phyloP scores from a whole-genome alignment of 2,888 invertebrate species.

The Caenorhabditis becei region DNA sequence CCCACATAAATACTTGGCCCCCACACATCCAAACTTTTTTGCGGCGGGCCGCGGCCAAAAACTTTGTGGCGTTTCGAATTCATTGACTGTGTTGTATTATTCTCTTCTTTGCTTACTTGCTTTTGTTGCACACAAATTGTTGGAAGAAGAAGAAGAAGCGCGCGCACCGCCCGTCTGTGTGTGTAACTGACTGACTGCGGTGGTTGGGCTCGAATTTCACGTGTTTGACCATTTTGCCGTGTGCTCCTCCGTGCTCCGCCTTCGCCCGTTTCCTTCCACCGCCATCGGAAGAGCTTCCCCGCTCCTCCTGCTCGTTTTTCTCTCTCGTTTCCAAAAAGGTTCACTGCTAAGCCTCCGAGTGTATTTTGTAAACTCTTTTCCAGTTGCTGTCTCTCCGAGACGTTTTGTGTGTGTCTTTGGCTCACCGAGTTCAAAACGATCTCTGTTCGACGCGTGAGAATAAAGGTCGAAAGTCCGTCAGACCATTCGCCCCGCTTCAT shows the following conservation, averaged over 20 bases:
- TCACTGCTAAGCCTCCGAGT: constrained; percentile 15
- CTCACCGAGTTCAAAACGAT: constrained; percentile 8
- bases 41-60: too few species aligned
- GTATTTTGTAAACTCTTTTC: constrained; percentile 12
- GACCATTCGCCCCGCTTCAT: not conserved
- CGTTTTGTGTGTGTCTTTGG: not conserved
- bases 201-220: constrained; percentile 50
- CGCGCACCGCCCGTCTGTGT: constrained; percentile 50
- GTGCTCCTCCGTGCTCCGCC: constrained; percentile 25
- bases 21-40: constrained; percentile 6
- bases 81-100: constrained; percentile 34
- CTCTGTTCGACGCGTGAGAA: constrained; percentile 21
- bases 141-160: constrained; percentile 44
- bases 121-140: constrained; percentile 53
- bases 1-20: not conserved
- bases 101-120: constrained; percentile 20
- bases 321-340: constrained; percentile 37
- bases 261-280: constrained; percentile 7
- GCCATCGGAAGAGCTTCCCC: not conserved
- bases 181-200: constrained; percentile 58
- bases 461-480: constrained; percentile 22
- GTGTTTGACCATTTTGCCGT: constrained; percentile 58
- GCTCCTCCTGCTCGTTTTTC: not conserved
- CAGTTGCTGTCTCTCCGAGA: not conserved
- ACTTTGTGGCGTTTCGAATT: not conserved